Percentiles rank a stretch among this genome's conserved stretches.
Evolutionary conservation across 2,888 invertebrate species (phyloP).

Genomic region (Euplagia quadripunctaria): DNA sequence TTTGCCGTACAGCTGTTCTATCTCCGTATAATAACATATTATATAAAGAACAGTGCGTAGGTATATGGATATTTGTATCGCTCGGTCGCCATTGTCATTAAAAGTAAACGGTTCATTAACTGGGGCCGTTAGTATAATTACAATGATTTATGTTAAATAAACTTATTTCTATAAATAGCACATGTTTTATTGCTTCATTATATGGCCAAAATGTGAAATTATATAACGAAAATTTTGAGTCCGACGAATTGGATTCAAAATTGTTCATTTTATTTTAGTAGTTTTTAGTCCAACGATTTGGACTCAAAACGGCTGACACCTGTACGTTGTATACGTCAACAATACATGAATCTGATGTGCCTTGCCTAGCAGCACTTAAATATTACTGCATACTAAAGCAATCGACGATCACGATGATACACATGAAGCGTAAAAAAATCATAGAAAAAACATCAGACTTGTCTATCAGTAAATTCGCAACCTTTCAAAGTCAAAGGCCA

Average conservation of each 20-base stretch:
- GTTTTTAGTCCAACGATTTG: not conserved
- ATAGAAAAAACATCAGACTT: not conserved
- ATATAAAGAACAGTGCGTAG: not conserved
- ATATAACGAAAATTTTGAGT: not conserved
- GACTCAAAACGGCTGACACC: not conserved
- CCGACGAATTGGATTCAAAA: not conserved
- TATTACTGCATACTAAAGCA: too few species aligned
- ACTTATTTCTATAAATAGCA: not conserved
- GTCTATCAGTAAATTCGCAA: not conserved
- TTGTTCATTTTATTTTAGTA: not conserved
- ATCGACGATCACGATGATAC: too few species aligned
- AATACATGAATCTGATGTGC: too few species aligned
- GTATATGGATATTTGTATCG: conserved; percentile 14
- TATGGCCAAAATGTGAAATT: not conserved
- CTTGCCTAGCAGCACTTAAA: too few species aligned
- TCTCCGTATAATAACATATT: not conserved
- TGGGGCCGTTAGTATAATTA: conserved; percentile 26
- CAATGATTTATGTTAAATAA: conserved; percentile 30
- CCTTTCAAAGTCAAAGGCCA: not conserved
- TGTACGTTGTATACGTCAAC: too few species aligned
- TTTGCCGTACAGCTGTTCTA: conserved; percentile 4
- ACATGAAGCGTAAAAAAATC: too few species aligned
- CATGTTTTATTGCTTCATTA: not conserved
- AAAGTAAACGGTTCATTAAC: conserved; percentile 38
- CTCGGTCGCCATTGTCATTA: conserved; percentile 22